phyloP scores from a whole-genome alignment of 2,888 invertebrate species.

The Hirtodrosophila cameraria region DNA sequence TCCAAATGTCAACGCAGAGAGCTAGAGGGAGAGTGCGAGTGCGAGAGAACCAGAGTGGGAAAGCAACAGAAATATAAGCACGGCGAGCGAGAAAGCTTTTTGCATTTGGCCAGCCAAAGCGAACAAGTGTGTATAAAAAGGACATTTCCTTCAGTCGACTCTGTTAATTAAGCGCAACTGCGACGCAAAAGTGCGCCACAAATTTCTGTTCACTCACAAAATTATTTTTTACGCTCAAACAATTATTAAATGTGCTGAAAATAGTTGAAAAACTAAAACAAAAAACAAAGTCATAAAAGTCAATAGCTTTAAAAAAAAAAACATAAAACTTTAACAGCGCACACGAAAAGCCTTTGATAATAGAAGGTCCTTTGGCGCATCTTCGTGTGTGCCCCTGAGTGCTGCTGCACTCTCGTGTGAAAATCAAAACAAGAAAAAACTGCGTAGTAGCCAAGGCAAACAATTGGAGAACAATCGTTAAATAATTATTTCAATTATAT shows the following conservation, averaged over 20 bases:
- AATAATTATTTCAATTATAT: conserved; percentile 29
- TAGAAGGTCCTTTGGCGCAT: conserved; percentile 38
- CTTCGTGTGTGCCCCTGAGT: conserved; percentile 35
- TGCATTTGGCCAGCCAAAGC: conserved; percentile 64
- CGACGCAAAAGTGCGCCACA: conserved; percentile 65
- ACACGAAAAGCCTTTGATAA: conserved; percentile 6
- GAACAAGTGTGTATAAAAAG: conserved; percentile 83
- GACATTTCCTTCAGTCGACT: conserved; percentile 76
- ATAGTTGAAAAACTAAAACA: conserved; percentile 11
- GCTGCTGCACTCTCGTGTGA: conserved; percentile 51
- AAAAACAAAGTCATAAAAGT: not conserved
- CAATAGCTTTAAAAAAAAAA: not conserved
- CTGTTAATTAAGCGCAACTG: conserved; percentile 70
- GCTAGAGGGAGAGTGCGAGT: conserved; percentile 6
- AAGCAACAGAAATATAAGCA: conserved; percentile 40
- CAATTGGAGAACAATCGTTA: conserved; percentile 17
- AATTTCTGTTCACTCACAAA: conserved; percentile 15
- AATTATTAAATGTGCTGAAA: conserved; percentile 21
- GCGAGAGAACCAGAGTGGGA: conserved; percentile 3
- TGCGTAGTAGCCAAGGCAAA: conserved; percentile 60
- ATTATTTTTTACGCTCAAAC: conserved; percentile 40
- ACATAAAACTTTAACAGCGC: conserved; percentile 5
- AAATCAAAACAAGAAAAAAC: conserved; percentile 54
- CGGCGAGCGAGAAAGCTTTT: conserved; percentile 57
- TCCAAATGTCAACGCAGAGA: conserved; percentile 11